A percentile compares a stretch with the other conserved stretches of the same genome.
Evolutionary conservation across 2,888 invertebrate species (phyloP).

Genomic region (Eupeodes latifasciatus): DNA sequence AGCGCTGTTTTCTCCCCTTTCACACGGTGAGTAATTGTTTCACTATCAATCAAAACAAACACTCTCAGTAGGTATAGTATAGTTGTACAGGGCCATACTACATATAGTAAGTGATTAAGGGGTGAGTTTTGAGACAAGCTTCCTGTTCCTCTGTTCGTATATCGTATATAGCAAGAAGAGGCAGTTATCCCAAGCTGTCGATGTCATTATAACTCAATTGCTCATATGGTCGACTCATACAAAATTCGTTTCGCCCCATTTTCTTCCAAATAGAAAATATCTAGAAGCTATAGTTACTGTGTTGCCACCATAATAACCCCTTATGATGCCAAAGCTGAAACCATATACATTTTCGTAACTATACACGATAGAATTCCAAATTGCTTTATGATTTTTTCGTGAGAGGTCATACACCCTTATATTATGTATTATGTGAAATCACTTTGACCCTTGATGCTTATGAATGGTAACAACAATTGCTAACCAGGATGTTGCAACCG

Average conservation of each 20-base stretch:
- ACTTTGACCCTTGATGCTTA: conserved; percentile 73
- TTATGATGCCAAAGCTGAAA: conserved; percentile 32
- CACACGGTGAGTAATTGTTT: conserved; percentile 72
- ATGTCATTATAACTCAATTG: conserved; percentile 84
- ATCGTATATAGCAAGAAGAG: conserved; percentile 13
- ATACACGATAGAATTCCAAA: conserved; percentile 49
- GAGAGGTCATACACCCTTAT: conserved; percentile 44
- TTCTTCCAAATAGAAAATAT: conserved; percentile 47
- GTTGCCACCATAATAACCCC: conserved; percentile 69
- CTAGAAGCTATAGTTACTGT: neutral
- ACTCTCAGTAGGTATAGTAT: conserved; percentile 30
- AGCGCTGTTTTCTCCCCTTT: conserved; percentile 24
- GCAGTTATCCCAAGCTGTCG: conserved; percentile 82
- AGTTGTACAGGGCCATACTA: conserved; percentile 1
- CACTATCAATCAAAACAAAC: conserved; percentile 75
- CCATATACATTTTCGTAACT: conserved; percentile 2
- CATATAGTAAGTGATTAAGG: neutral
- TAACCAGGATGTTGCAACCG: conserved; percentile 64
- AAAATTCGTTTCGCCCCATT: conserved; percentile 72
- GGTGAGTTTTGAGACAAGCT: neutral
- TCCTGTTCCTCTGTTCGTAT: neutral
- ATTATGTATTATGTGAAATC: conserved; percentile 42
- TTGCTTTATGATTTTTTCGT: conserved; percentile 74
- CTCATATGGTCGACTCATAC: conserved; percentile 78
- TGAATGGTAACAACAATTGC: conserved; percentile 70